Evolutionary conservation across 2,888 invertebrate species (phyloP), one percentile per base, ranked within the genome.

Genomic region (Mycogona germanica): DNA sequence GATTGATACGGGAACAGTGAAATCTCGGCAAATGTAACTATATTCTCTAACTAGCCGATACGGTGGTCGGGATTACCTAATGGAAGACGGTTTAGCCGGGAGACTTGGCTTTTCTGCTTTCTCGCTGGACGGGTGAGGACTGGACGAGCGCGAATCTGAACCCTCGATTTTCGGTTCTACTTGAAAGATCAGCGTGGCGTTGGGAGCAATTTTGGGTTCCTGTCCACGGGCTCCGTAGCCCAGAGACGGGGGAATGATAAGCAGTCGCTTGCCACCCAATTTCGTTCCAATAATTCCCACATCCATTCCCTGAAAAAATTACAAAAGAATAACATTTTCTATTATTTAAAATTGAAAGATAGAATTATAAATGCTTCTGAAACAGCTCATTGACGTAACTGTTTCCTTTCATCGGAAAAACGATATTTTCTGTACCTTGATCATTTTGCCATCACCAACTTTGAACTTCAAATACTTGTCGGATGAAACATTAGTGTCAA

Each of bases 171-270:
- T 50, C 2, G 40, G 23, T n/a, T 25, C 25, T 1, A 50, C 50
- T 1, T 40, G 23, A 17, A 50, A 50, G 40, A 38, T 38, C 14
- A 50, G 23, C n/a, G 50, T 50, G 7, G 50, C 37, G n/a, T 50
- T 50, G n/a, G 32, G 23, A 9, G 52, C 45, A 21, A 52, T 21
- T 52, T 30, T 52, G 1, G 30, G n/a, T 21, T 52, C 52, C 4
- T 25, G 6, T 3, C 32, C 44, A 25, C 38, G 26, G 3, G n/a
- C 29, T 2, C 38, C 40, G 26, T 48, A 35, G 6, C 26, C 53
- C 19, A 41, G 35, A 46, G 19, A 26, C 6, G 53, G 35, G 12
- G 46, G 53, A 17, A 53, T 19, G 26, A 53, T 19, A 7, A 53
- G 26, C 5, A 53, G 17, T 1, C 53, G 53, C n/a, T 38, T 26